A percentile compares a stretch with the other conserved stretches of the same genome.
Conservation (phyloP, 2,113 vertebrate species). For the Micromys minutus region DNA sequence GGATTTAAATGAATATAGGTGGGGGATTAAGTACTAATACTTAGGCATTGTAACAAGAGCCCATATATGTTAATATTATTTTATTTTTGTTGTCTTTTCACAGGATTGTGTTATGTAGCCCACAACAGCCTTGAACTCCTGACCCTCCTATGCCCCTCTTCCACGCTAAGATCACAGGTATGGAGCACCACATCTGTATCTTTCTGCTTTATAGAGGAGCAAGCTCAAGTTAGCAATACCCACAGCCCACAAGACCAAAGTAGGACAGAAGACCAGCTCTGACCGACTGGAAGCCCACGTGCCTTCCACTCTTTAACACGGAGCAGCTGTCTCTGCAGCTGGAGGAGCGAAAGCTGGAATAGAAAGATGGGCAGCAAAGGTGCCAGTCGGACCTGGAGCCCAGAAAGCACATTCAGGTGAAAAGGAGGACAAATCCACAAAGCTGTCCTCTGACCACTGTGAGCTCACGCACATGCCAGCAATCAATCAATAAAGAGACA, state of each 20-base stretch:
- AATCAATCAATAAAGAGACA: background rate
- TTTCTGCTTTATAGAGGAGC: conserved; percentile 2
- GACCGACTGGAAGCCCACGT: background rate
- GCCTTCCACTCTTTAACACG: background rate
- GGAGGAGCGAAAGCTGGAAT: background rate
- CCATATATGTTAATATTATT: background rate
- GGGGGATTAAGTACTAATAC: background rate
- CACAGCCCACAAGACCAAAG: background rate
- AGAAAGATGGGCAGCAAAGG: too few relatives aligned
- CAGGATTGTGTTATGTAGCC: background rate
- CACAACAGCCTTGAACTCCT: background rate
- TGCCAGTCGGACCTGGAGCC: background rate
- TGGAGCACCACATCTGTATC: background rate
- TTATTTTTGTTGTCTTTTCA: background rate
- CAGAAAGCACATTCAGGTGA: background rate
- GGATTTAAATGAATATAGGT: background rate
- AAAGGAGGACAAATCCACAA: background rate
- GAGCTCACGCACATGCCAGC: background rate
- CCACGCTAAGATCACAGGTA: background rate
- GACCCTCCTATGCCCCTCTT: background rate
- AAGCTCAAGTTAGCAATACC: conserved; percentile 49
- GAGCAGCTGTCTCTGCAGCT: background rate
- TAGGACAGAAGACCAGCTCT: conserved; percentile 27
- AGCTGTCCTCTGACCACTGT: background rate
- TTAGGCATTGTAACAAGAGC: background rate